Conservation (phyloP, 2,888 invertebrate species). For the Baronia brevicornis region DNA sequence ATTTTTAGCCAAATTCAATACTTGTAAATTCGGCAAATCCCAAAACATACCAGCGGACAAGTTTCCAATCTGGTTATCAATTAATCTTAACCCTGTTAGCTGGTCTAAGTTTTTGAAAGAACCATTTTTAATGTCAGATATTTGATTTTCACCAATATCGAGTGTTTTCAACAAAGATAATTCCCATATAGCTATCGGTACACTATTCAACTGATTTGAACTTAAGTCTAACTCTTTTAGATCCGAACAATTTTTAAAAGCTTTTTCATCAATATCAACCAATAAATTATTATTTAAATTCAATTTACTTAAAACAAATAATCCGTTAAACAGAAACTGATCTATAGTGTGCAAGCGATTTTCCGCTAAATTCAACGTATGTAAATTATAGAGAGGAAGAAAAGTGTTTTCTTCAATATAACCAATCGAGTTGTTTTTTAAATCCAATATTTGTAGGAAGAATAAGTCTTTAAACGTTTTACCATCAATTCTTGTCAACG, state of each 20-base stretch:
- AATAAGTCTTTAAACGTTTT: conserved; percentile 91
- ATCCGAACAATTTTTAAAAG: conserved; percentile 91
- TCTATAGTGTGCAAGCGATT: conserved; percentile 89
- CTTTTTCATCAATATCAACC: conserved; percentile 83
- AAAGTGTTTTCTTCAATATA: conserved; percentile 92
- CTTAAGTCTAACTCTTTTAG: conserved; percentile 92
- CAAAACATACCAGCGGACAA: conserved; percentile 89
- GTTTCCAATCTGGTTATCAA: conserved; percentile 92
- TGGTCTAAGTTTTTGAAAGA: conserved; percentile 90
- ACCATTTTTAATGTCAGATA: conserved; percentile 87
- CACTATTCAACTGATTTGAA: conserved; percentile 86
- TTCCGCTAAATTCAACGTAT: conserved; percentile 91
- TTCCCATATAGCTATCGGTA: conserved; percentile 88
- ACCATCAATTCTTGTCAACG: conserved; percentile 87
- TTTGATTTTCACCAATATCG: conserved; percentile 94
- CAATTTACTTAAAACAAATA: conserved; percentile 88
- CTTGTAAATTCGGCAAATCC: conserved; percentile 88
- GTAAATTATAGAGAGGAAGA: conserved; percentile 89
- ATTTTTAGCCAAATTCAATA: conserved; percentile 91
- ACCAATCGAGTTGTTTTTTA: conserved; percentile 90
- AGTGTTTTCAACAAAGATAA: conserved; percentile 89
- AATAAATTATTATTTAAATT: conserved; percentile 90
- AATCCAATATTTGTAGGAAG: conserved; percentile 89
- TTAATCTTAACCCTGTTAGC: conserved; percentile 89
- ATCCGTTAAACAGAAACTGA: conserved; percentile 86